These are phyloP conservation scores for Torymus aiolomorphi DNA, from an alignment of 2,888 invertebrate genomes.

Conservation along the genomic window DNA sequence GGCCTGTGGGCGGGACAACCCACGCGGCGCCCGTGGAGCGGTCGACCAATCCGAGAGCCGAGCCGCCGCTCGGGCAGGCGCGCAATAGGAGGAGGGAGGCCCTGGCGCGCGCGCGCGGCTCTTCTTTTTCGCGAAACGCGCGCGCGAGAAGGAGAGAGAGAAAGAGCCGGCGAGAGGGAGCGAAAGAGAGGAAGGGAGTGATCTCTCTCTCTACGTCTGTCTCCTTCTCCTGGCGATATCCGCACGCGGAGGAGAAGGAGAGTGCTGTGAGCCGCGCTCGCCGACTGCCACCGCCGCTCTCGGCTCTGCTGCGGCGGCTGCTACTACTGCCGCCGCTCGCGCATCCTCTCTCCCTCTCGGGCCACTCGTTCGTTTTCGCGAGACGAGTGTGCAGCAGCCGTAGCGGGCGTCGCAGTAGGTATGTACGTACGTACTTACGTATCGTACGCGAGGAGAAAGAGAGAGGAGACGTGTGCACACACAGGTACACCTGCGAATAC, in stretches of 20 bases:
- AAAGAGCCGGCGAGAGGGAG: slow-evolving; percentile 5
- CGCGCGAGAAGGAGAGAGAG: slow-evolving; percentile 6
- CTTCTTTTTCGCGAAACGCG: slow-evolving; percentile 33
- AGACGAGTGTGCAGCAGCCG: slow-evolving; percentile 29
- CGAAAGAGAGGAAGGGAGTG: slow-evolving; percentile 61
- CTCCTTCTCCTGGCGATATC: slow-evolving; percentile 68
- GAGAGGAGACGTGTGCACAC: neutral
- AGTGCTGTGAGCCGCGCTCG: neutral
- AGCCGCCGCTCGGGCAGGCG: slow-evolving; percentile 49
- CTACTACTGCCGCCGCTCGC: slow-evolving; percentile 56
- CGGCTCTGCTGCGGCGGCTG: slow-evolving; percentile 9
- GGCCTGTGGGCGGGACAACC: slow-evolving; percentile 11
- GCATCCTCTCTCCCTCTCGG: slow-evolving; percentile 60
- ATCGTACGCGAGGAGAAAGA: no score
- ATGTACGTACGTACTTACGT: neutral
- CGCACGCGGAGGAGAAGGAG: slow-evolving; percentile 7
- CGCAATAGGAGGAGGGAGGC: neutral
- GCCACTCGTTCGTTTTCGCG: slow-evolving; percentile 54
- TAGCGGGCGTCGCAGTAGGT: neutral
- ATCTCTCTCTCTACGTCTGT: slow-evolving; percentile 60
- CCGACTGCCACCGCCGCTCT: neutral
- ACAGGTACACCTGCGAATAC: neutral
- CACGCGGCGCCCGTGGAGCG: slow-evolving; percentile 19
- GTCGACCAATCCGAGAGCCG: slow-evolving; percentile 63
- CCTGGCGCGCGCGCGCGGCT: neutral